phyloP scores from a whole-genome alignment of 2,888 invertebrate species.

The Epinotia brunnichana region DNA sequence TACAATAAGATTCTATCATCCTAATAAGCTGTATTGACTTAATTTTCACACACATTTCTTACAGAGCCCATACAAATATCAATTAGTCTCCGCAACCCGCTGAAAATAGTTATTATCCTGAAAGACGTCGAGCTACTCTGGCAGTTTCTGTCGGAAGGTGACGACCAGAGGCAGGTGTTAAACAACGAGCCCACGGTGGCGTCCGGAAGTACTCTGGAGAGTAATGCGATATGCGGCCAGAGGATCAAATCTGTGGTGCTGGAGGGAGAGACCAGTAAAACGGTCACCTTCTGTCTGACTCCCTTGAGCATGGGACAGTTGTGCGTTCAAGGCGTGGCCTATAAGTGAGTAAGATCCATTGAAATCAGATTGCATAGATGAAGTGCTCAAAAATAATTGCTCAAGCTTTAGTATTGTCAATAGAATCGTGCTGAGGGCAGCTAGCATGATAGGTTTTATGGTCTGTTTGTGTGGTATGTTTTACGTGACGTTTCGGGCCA shows the following conservation, averaged over 20 bases:
- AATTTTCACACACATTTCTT: conserved; percentile 47
- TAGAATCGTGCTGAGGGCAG: no score
- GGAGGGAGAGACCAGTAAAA: conserved; percentile 85
- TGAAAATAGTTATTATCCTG: conserved; percentile 88
- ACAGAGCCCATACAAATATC: conserved; percentile 92
- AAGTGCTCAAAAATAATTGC: conserved; percentile 49
- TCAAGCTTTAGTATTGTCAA: no score
- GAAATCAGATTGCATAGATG: not conserved
- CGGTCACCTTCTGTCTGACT: conserved; percentile 87
- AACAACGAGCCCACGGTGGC: conserved; percentile 69
- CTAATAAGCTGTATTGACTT: no score
- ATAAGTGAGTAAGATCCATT: conserved; percentile 75
- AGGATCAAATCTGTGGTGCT: conserved; percentile 82
- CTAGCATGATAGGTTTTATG: no score
- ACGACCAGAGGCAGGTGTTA: conserved; percentile 57
- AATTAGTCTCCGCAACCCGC: conserved; percentile 89
- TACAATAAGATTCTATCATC: no score
- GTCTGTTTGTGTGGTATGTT: no score
- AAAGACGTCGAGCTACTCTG: conserved; percentile 89
- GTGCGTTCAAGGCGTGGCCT: conserved; percentile 88
- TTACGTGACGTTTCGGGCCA: no score
- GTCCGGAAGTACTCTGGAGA: conserved; percentile 62
- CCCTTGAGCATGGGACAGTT: conserved; percentile 90
- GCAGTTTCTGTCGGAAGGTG: conserved; percentile 79
- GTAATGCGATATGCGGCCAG: conserved; percentile 81